phyloP scores from a whole-genome alignment of 1,140 invertebrate genomes.

The Rhizoglyphus robini region DNA sequence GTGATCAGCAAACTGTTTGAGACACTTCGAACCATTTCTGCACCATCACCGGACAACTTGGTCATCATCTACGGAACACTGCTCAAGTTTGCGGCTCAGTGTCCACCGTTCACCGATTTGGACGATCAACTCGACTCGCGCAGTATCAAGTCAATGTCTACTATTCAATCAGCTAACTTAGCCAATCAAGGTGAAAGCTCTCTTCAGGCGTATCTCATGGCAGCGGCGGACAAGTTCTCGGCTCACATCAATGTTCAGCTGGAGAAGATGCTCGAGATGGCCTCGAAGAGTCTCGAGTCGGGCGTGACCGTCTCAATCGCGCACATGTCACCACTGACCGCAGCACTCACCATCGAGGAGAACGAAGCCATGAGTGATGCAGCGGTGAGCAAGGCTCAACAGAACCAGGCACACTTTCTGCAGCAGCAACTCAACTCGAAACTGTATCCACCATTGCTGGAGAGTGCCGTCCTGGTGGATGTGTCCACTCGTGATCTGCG shows the following conservation, averaged over 20 bases:
- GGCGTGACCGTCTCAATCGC: background rate
- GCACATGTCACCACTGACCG: background rate
- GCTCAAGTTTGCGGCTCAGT: constrained; percentile 55
- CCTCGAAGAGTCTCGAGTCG: constrained; percentile 52
- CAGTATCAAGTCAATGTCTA: background rate
- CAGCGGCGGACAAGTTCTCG: constrained; percentile 53
- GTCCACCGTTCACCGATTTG: background rate
- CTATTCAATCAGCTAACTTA: constrained; percentile 50
- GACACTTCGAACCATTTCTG: constrained; percentile 14
- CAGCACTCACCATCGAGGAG: background rate
- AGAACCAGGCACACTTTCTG: constrained; percentile 41
- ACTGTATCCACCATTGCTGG: constrained; percentile 34
- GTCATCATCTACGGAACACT: constrained; percentile 54
- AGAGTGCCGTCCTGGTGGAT: constrained; percentile 58
- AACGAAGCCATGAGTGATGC: background rate
- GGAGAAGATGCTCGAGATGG: constrained; percentile 38
- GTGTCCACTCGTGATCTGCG: constrained; percentile 52
- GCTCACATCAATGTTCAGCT: constrained; percentile 33
- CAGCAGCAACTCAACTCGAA: constrained; percentile 50
- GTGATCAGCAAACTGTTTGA: constrained; percentile 8
- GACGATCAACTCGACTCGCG: background rate
- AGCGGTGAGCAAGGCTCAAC: background rate
- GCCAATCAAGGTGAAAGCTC: constrained; percentile 44
- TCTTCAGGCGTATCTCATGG: constrained; percentile 54
- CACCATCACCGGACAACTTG: constrained; percentile 21